Percentiles rank a stretch among this genome's conserved stretches.
phyloP scores from a whole-genome alignment of 2,888 invertebrate species.

The Drosophila picticornis region DNA sequence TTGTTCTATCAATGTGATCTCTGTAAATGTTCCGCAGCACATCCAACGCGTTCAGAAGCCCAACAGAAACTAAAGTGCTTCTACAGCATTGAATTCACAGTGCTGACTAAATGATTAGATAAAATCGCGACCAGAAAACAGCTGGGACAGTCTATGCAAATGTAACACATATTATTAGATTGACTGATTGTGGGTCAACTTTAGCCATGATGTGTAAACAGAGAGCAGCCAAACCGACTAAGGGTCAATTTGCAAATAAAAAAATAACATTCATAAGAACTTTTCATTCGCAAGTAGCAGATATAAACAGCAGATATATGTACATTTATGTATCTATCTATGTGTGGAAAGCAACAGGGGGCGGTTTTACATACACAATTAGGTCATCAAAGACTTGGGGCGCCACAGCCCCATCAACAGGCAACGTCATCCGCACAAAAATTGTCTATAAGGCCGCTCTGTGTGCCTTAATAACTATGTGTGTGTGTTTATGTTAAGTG shows the following conservation, averaged over 20 bases:
- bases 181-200: conserved; percentile 14
- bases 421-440: conserved; percentile 34
- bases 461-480: not conserved
- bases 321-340: not conserved
- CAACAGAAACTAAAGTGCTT: conserved; percentile 55
- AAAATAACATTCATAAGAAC: not conserved
- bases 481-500: not conserved
- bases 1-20: not conserved
- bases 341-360: conserved; percentile 37
- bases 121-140: conserved; percentile 53
- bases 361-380: conserved; percentile 46
- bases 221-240: not conserved
- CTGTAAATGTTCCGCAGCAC: conserved; percentile 43
- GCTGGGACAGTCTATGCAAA: conserved; percentile 37
- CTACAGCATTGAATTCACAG: conserved; percentile 29
- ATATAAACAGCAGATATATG: not conserved
- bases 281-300: not conserved
- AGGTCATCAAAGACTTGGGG: conserved; percentile 58
- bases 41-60: conserved; percentile 58
- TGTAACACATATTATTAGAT: conserved; percentile 16
- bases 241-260: conserved; percentile 22
- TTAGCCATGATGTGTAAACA: not conserved
- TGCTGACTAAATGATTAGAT: conserved; percentile 48
- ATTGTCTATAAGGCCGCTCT: conserved; percentile 12
- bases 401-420: conserved; percentile 49